Evolutionary conservation across 2,888 invertebrate genomes (phyloP), one percentile per base, ranked within the genome.

Genomic region (Harpalus rubripes): DNA sequence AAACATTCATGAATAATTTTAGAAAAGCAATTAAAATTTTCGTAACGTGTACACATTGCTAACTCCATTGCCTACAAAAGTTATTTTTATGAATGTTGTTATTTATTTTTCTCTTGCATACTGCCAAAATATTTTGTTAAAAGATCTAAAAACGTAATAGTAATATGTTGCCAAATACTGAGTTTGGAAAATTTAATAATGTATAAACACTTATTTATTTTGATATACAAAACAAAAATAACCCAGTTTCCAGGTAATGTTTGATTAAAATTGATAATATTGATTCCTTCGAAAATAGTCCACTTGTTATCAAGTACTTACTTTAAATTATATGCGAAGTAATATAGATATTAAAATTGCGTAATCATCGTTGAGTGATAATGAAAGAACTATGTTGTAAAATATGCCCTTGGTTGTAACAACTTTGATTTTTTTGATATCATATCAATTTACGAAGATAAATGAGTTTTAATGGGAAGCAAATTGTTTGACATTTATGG

Each of bases 11-110:
- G 12, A 52, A 52, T 52, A 52, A 52, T 52, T 52, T 52, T 52
- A 52, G 44, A 52, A 52, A 52, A 52, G 63, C 26, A 63, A 63
- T 63, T 63, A 63, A 63, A 63, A 10, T 63, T 61, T 61, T 63
- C 63, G 26, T 63, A 63, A 26, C 26, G 12, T 63, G 12, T 7
- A 10, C 8, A 63, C 59, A 61, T 61, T 16, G 7, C 26, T 22
- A 22, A 22, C 22, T 22, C 22, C 63, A 63, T 63, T 26, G 10
- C 26, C 12, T 52, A 63, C 22, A 22, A 63, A 22, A 18, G 26
- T 26, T 63, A 63, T 74, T 74, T 74, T 74, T 74, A 74, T 44
- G 18, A 74, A 41, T 10, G 15, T 44, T 72, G 72, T 44, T 44
- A 44, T 16, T 74, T 44, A 44, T 44, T 44, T 74, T 74, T 18